These are phyloP conservation scores for Zaprionus africanus DNA, from an alignment of 1,140 invertebrate species.

Conservation along the genomic window DNA sequence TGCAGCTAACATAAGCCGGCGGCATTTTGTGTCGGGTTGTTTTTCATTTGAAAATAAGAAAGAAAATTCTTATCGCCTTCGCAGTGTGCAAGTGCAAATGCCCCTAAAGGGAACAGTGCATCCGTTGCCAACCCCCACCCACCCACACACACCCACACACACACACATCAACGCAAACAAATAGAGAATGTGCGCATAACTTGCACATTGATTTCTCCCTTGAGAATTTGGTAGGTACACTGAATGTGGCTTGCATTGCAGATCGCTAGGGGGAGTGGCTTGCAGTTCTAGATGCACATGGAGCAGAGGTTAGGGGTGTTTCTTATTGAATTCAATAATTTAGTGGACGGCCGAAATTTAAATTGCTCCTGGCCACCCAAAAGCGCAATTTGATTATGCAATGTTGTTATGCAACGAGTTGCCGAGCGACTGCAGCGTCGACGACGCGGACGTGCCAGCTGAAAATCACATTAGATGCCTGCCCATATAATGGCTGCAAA, in stretches of 20 bases:
- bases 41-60: slow-evolving; percentile 81
- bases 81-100: slow-evolving; percentile 77
- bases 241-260: slow-evolving; percentile 44
- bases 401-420: slow-evolving; percentile 68
- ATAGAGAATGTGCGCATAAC: slow-evolving; percentile 73
- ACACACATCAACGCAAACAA: slow-evolving; percentile 13
- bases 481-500: slow-evolving; percentile 75
- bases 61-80: slow-evolving; percentile 78
- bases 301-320: slow-evolving; percentile 19
- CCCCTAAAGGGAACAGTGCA: slow-evolving; percentile 71
- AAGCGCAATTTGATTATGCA: slow-evolving; percentile 81
- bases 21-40: slow-evolving; percentile 74
- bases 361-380: slow-evolving; percentile 72
- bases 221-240: slow-evolving; percentile 58
- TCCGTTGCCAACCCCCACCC: slow-evolving; percentile 47
- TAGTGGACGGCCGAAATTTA: slow-evolving; percentile 75
- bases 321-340: slow-evolving; percentile 83
- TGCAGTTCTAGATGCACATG: slow-evolving; percentile 28
- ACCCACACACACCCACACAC: not conserved
- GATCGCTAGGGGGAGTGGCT: not conserved
- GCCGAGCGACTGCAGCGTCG: slow-evolving; percentile 12
- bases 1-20: slow-evolving; percentile 60
- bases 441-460: slow-evolving; percentile 58
- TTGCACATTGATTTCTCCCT: slow-evolving; percentile 81
- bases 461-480: slow-evolving; percentile 81